Percentiles rank a stretch among this genome's conserved stretches.
These are phyloP conservation scores for Clivina fossor DNA, from an alignment of 2,888 invertebrate species.

Conservation along the genomic window DNA sequence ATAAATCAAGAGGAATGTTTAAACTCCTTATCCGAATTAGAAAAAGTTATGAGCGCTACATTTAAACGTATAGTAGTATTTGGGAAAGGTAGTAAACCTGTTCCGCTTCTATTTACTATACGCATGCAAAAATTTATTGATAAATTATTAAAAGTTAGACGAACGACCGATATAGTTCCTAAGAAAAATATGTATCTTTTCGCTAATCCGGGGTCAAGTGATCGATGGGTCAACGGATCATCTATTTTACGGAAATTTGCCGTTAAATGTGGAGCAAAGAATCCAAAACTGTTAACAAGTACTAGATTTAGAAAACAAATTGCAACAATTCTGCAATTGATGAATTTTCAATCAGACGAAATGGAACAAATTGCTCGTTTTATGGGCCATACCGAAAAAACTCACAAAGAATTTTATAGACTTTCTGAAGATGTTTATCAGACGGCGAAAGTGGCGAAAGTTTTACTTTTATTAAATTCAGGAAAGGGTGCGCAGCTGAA, in stretches of 20 bases:
- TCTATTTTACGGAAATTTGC: slow-evolving; percentile 36
- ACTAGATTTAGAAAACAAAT: slow-evolving; percentile 36
- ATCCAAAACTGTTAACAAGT: slow-evolving; percentile 32
- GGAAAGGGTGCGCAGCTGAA: slow-evolving; percentile 23
- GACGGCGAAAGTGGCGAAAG: slow-evolving; percentile 30
- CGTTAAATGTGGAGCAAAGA: slow-evolving; percentile 29
- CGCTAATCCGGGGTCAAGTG: slow-evolving; percentile 38
- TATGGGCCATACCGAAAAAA: slow-evolving; percentile 37
- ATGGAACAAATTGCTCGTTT: slow-evolving; percentile 35
- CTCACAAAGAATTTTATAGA: slow-evolving; percentile 36
- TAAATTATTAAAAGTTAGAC: slow-evolving; percentile 35
- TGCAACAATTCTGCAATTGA: slow-evolving; percentile 34
- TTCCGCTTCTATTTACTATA: slow-evolving; percentile 36
- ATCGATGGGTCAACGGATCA: slow-evolving; percentile 39
- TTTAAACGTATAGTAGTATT: too few species aligned
- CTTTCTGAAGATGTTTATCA: slow-evolving; percentile 33
- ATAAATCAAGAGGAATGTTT: slow-evolving; percentile 32
- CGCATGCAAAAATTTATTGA: slow-evolving; percentile 29
- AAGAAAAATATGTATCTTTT: slow-evolving; percentile 38
- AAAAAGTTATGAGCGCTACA: too few species aligned
- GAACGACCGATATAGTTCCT: slow-evolving; percentile 36
- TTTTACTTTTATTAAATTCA: slow-evolving; percentile 20
- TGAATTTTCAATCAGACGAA: slow-evolving; percentile 32
- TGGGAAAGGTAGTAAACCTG: slow-evolving; percentile 37
- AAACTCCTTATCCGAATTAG: slow-evolving; percentile 18